phyloP scores from a whole-genome alignment of 2,797 vertebrate genomes.

The Sphenopsis melanotis region DNA sequence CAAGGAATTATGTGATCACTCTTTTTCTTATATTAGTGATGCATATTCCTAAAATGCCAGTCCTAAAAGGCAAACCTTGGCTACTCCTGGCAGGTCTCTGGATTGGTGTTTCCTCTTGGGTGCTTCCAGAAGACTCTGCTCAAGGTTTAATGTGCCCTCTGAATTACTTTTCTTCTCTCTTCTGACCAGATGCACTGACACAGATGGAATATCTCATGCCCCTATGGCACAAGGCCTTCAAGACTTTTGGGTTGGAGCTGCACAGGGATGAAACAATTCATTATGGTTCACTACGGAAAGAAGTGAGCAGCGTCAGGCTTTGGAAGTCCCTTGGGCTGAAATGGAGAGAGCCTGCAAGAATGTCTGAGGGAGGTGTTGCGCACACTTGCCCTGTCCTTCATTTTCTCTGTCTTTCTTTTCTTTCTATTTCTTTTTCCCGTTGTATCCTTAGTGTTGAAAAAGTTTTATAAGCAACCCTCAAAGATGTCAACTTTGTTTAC shows the following conservation, averaged over 20 bases:
- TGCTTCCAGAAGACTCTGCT: neutral
- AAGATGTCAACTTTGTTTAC: neutral
- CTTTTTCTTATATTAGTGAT: neutral
- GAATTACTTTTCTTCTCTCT: neutral
- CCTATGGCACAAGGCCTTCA: neutral
- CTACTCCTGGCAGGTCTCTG: neutral
- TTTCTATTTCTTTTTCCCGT: neutral
- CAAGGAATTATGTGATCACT: neutral
- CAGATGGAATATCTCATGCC: neutral
- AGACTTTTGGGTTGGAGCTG: neutral
- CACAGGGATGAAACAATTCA: neutral
- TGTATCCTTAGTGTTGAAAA: neutral
- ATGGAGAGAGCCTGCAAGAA: neutral
- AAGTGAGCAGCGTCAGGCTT: neutral
- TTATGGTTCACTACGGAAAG: neutral
- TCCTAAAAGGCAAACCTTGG: neutral
- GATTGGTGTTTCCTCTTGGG: neutral
- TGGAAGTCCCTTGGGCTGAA: neutral
- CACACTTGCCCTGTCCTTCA: rapidly evolving
- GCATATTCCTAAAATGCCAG: neutral
- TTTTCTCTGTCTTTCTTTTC: neutral
- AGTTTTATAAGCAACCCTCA: neutral
- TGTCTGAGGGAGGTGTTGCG: neutral
- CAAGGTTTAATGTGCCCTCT: neutral
- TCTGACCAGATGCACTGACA: neutral